These are phyloP conservation scores for Gallinago paraguaiae DNA, from an alignment of 2,113 vertebrate genomes.

Conservation along the genomic window DNA sequence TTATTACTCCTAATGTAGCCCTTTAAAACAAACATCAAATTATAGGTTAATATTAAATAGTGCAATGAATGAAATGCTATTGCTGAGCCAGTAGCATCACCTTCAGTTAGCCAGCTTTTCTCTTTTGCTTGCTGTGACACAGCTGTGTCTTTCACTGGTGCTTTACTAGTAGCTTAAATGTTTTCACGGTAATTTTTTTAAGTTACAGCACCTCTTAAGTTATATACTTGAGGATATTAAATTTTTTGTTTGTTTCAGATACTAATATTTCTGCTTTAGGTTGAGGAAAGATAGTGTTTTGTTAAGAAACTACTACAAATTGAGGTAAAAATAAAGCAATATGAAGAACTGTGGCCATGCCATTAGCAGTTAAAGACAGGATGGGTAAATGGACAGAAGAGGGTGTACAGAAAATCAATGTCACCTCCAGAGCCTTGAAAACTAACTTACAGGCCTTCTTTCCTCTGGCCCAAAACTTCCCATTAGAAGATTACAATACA, in stretches of 20 bases:
- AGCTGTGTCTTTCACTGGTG: background rate
- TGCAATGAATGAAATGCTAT: background rate
- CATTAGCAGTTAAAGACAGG: background rate
- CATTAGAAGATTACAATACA: background rate
- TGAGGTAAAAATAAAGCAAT: background rate
- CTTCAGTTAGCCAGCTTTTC: background rate
- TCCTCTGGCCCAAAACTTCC: background rate
- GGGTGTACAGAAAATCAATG: background rate
- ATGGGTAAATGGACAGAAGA: background rate
- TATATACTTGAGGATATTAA: background rate
- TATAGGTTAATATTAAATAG: background rate
- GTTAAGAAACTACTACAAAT: background rate
- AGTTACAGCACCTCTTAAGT: background rate
- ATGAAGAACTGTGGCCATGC: background rate
- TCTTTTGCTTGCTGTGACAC: background rate
- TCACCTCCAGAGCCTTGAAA: background rate
- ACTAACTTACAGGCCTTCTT: background rate
- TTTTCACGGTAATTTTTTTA: background rate
- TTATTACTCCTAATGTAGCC: background rate
- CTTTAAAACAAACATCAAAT: conserved; percentile 18
- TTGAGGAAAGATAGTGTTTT: background rate
- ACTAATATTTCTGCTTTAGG: background rate
- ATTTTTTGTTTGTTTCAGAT: background rate
- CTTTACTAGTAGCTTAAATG: background rate
- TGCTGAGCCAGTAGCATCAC: conserved; percentile 19